Evolutionary conservation across 1,140 invertebrate species (phyloP).

Genomic region (Penaeus chinensis): DNA sequence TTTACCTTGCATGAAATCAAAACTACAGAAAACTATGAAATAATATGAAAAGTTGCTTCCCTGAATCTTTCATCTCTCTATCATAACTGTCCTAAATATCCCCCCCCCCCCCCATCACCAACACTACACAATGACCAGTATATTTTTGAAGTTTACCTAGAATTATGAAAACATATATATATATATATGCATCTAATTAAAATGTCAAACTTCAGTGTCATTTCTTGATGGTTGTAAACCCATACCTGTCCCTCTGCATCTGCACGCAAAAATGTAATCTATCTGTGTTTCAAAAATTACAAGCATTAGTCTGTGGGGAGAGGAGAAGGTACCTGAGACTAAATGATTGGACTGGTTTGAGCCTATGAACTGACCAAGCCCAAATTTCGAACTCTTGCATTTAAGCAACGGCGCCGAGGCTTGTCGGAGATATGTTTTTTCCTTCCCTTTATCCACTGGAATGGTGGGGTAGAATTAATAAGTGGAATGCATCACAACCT

Average conservation of each 20-base stretch:
- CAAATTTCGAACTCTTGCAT: slow-evolving; percentile 90
- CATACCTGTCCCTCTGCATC: slow-evolving; percentile 11
- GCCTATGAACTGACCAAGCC: slow-evolving; percentile 86
- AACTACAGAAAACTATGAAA: too few species aligned
- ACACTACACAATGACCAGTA: too few species aligned
- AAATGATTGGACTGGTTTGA: slow-evolving; percentile 67
- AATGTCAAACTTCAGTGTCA: background rate
- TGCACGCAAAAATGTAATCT: background rate
- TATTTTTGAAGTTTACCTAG: too few species aligned
- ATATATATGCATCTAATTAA: background rate
- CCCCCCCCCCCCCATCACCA: too few species aligned
- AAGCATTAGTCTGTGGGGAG: slow-evolving; percentile 11
- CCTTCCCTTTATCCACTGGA: slow-evolving; percentile 76
- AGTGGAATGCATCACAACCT: background rate
- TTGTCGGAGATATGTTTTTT: slow-evolving; percentile 89
- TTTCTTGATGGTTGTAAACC: slow-evolving; percentile 12
- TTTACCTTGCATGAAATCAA: too few species aligned
- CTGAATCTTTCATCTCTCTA: too few species aligned
- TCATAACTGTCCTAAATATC: too few species aligned
- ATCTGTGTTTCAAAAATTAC: slow-evolving; percentile 19
- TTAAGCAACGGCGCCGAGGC: slow-evolving; percentile 90
- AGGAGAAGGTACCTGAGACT: slow-evolving; percentile 37
- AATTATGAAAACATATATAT: slow-evolving; percentile 6
- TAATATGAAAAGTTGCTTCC: too few species aligned
- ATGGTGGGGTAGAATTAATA: slow-evolving; percentile 46